Conservation (phyloP, 2,797 vertebrate species). For the Adelosebastes latens region DNA sequence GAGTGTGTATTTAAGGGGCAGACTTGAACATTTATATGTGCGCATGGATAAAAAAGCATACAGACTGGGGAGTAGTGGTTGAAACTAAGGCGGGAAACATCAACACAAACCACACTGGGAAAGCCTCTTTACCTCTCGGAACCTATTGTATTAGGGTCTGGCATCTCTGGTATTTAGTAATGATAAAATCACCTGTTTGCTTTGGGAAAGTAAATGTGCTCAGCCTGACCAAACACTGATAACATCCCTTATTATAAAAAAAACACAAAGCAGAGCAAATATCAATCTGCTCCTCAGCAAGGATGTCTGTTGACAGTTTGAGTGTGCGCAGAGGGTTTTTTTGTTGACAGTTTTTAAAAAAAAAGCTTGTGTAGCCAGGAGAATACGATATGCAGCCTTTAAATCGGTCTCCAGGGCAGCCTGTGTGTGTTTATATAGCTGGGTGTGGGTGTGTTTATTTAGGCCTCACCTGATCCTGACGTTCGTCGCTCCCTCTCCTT, state of each 20-base stretch:
- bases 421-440: slow-evolving; percentile 7
- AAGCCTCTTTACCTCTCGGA: slow-evolving; percentile 23
- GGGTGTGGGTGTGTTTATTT: slow-evolving; percentile 57
- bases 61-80: slow-evolving; percentile 54
- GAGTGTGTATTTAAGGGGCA: slow-evolving; percentile 58
- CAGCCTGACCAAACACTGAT: slow-evolving; percentile 31
- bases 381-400: not conserved
- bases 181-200: slow-evolving; percentile 50
- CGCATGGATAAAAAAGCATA: slow-evolving; percentile 62
- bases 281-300: slow-evolving; percentile 3
- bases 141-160: slow-evolving; percentile 23
- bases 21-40: slow-evolving; percentile 73
- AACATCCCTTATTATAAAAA: slow-evolving; percentile 10
- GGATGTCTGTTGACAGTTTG: slow-evolving; percentile 14
- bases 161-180: slow-evolving; percentile 44
- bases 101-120: slow-evolving; percentile 54
- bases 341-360: not conserved
- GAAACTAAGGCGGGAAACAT: slow-evolving; percentile 44
- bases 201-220: slow-evolving; percentile 18
- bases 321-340: not conserved
- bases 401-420: slow-evolving; percentile 16
- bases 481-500: slow-evolving; percentile 94
- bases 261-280: slow-evolving; percentile 35
- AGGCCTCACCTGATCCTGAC: slow-evolving; percentile 91
- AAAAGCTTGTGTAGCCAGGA: slow-evolving; percentile 21